Percentiles rank a stretch among this genome's conserved stretches.
Evolutionary conservation across 2,113 vertebrate species (phyloP).

Genomic region (Burhinus bistriatus): DNA sequence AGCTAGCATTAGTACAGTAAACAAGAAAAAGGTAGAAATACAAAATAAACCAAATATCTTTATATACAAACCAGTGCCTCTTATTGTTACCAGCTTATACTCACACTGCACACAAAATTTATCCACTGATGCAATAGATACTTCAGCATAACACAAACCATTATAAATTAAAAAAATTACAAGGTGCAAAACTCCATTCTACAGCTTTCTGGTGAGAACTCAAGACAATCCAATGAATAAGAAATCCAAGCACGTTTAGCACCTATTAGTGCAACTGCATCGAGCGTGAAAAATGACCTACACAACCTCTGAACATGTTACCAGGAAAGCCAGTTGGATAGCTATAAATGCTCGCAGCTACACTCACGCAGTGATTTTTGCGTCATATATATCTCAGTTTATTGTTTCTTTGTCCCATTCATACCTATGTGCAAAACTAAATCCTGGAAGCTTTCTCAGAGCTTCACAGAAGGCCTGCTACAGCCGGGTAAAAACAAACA

Average conservation of each 20-base stretch:
- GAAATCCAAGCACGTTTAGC: constrained; percentile 66
- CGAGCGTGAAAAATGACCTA: constrained; percentile 23
- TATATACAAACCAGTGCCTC: constrained; percentile 94
- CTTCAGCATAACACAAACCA: constrained; percentile 77
- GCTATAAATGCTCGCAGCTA: constrained; percentile 30
- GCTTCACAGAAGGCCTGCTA: constrained; percentile 29
- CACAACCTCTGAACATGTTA: neutral
- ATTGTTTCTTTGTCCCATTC: constrained; percentile 58
- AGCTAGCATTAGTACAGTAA: constrained; percentile 88
- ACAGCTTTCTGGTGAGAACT: constrained; percentile 73
- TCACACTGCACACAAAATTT: constrained; percentile 64
- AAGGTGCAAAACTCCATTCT: constrained; percentile 81
- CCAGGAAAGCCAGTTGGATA: constrained; percentile 4
- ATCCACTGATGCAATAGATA: constrained; percentile 69
- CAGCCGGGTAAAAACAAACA: constrained; percentile 36
- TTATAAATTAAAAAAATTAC: constrained; percentile 81
- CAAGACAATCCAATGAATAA: constrained; percentile 45
- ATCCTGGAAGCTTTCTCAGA: constrained; percentile 29
- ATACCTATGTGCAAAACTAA: constrained; percentile 68
- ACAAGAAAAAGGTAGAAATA: constrained; percentile 79
- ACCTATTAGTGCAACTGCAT: constrained; percentile 68
- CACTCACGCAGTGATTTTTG: constrained; percentile 23
- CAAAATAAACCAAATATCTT: constrained; percentile 84
- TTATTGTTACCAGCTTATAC: constrained; percentile 73
- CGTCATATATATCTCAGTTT: constrained; percentile 35